Base-by-base conservation (phyloP, 2,888 invertebrate species). In the Chymomyza fuscimana region DNA sequence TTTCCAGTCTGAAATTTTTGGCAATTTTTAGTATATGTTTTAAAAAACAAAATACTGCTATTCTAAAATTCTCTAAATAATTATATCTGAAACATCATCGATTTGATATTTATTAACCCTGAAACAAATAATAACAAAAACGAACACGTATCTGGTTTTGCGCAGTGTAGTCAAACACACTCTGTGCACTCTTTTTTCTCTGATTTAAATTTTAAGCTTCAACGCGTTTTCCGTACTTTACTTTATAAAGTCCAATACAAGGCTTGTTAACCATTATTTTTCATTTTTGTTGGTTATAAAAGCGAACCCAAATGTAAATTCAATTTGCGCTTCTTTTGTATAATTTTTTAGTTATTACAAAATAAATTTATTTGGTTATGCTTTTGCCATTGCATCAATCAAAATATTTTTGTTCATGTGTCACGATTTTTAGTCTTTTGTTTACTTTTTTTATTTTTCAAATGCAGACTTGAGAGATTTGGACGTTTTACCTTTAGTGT, bases 321-420 rank as follows among this genome's bases (percentile, higher is more conserved):
- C 19, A 52, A 36, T 66, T 36, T 54, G 63, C n/a, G 50, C 52
- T 69, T 63, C 63, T 7, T 32, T 46, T 29, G 63, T 51, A 5
- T 51, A 5, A 36, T 60, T 58, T 29, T 63, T 59, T 58, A n/a
- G 10, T 46, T 46, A 12, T 46, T 12, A 46, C 12, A 46, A 46
- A 46, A 2, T 32, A 62, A 5, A 22, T 60, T 46, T 54, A 52
- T 46, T 46, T 12, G 1, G 40, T 0, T 46, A 2, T 46, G 16
- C 19, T 16, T 7, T 9, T 54, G 54, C 54, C 10, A 54, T 54
- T 54, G 46, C 52, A 52, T 65, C 25, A 67, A 63, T 54, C 59
- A 63, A 69, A 73, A 73, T 69, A 69, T 65, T 69, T 70, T 19
- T 63, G 29, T 65, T 62, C 62, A 66, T 61, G 67, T 72, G 63